Conservation (phyloP, 2,888 invertebrate species). For the Epsilonema sp. region DNA sequence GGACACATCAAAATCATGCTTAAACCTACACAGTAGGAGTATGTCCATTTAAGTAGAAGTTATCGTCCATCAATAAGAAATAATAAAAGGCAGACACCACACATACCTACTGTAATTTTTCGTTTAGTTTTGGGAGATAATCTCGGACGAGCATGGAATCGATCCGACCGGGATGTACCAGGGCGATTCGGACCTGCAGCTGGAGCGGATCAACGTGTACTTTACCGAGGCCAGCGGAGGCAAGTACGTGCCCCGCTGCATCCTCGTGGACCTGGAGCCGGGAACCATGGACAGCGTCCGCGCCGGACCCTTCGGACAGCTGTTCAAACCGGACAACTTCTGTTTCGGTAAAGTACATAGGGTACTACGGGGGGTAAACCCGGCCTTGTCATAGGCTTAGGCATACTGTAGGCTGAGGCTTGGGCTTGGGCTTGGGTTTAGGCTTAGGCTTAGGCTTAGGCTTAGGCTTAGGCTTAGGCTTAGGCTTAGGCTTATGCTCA, state of each 20-base stretch:
- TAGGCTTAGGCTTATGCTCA: conserved; percentile 1
- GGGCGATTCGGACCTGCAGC: conserved; percentile 54
- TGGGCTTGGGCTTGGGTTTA: too few species aligned
- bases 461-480: too few species aligned
- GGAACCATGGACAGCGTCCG: conserved; percentile 94
- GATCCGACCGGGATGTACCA: conserved; percentile 67
- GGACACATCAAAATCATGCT: too few species aligned
- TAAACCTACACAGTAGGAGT: too few species aligned
- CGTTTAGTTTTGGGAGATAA: conserved; percentile 41
- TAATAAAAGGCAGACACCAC: too few species aligned
- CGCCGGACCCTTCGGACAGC: conserved; percentile 71
- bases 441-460: too few species aligned
- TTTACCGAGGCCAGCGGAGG: conserved; percentile 59
- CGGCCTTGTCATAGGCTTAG: too few species aligned
- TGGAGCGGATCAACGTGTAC: conserved; percentile 72
- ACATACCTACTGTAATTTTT: too few species aligned
- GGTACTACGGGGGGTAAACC: too few species aligned
- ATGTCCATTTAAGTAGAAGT: too few species aligned
- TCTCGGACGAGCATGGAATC: conserved; percentile 81
- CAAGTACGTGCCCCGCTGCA: conserved; percentile 80
- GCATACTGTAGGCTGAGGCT: too few species aligned
- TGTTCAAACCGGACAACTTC: conserved; percentile 80
- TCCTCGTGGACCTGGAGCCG: conserved; percentile 81
- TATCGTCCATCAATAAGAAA: too few species aligned
- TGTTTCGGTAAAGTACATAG: conserved; percentile 49